Conservation (phyloP, 2,113 vertebrate genomes). For the Microtus richardsoni region DNA sequence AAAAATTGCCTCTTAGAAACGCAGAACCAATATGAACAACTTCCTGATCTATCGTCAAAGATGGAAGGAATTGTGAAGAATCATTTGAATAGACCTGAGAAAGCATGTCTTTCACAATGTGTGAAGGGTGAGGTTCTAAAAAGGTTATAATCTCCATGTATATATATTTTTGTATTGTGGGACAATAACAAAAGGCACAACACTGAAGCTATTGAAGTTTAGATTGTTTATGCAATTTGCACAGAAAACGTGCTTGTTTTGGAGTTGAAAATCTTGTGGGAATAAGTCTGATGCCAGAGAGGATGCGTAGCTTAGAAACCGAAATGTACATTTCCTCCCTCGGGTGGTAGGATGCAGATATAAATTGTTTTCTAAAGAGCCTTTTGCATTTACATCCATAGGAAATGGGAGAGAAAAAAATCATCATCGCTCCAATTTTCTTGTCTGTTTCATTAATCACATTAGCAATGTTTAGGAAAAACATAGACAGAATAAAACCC, state of each 20-base stretch:
- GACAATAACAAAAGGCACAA: conserved; percentile 12
- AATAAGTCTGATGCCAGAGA: conserved; percentile 80
- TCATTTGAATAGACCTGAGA: neutral
- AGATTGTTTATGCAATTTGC: conserved; percentile 81
- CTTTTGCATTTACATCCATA: conserved; percentile 79
- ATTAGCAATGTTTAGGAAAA: conserved; percentile 79
- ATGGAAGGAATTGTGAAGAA: neutral
- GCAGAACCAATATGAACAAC: neutral
- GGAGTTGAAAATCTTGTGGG: conserved; percentile 81
- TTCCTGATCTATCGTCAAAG: neutral
- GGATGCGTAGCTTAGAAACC: conserved; percentile 83
- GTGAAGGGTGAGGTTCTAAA: neutral
- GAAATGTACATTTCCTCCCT: conserved; percentile 78
- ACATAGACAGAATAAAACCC: conserved; percentile 72
- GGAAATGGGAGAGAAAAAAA: conserved; percentile 47
- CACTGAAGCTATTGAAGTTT: conserved; percentile 74
- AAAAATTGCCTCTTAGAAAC: conserved; percentile 15
- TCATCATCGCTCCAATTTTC: conserved; percentile 69
- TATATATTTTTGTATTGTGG: neutral
- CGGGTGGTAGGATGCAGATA: conserved; percentile 63
- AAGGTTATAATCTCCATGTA: neutral
- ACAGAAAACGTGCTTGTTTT: conserved; percentile 74
- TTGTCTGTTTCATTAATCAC: conserved; percentile 85
- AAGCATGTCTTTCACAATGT: neutral
- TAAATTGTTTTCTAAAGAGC: conserved; percentile 76